Evolutionary conservation across 2,113 vertebrate genomes (phyloP).

Genomic region (Chlorodrepanis virens): DNA sequence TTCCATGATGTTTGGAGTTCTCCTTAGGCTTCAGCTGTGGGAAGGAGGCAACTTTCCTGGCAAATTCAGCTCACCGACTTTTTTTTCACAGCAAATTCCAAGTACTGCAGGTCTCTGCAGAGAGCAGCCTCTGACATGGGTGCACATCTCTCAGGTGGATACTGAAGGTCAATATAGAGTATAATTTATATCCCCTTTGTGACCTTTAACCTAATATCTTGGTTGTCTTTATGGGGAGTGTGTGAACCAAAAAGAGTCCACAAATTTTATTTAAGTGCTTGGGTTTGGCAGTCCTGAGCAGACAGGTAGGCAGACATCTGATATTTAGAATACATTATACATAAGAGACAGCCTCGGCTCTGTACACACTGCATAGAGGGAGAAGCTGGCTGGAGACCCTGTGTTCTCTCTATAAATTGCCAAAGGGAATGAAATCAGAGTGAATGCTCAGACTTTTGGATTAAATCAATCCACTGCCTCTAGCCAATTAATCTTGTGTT

Average conservation of each 20-base stretch:
- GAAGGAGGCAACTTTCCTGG: neutral
- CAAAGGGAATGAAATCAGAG: conserved; percentile 4
- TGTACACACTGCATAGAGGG: neutral
- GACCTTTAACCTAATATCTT: neutral
- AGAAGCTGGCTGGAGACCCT: neutral
- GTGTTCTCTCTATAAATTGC: neutral
- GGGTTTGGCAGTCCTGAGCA: neutral
- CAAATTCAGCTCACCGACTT: neutral
- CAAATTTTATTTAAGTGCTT: neutral
- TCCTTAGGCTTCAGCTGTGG: neutral
- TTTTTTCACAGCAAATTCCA: neutral
- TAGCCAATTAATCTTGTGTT: neutral
- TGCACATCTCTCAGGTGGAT: neutral
- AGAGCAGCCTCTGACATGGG: neutral
- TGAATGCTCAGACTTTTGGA: conserved; percentile 4
- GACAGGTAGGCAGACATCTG: neutral
- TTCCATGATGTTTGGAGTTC: neutral
- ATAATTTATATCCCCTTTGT: neutral
- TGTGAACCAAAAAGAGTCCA: neutral
- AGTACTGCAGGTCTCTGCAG: neutral
- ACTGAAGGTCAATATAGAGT: neutral
- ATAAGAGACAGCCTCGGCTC: neutral
- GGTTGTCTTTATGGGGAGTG: neutral
- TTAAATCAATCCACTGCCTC: conserved; percentile 11
- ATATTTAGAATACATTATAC: neutral